Conservation (phyloP, 1,140 invertebrate species). For the Cyclina sinensis region DNA sequence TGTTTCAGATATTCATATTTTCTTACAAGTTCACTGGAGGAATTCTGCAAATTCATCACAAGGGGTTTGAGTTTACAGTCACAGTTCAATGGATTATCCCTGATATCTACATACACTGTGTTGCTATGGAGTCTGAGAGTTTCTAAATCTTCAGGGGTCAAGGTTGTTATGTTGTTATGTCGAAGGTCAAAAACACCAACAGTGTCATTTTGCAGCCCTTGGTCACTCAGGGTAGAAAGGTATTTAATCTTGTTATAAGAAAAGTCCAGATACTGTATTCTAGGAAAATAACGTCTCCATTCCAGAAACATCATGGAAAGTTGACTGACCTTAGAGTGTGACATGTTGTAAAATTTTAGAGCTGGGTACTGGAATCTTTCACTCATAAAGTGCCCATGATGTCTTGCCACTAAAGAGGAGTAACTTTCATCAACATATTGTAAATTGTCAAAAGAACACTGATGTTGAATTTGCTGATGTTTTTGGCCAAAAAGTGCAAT, state of each 20-base stretch:
- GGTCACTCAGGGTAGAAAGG: conserved; percentile 45
- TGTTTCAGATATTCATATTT: conserved; percentile 63
- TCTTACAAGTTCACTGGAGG: background rate
- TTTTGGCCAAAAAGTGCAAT: conserved; percentile 54
- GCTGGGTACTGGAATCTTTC: conserved; percentile 55
- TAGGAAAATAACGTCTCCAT: conserved; percentile 68
- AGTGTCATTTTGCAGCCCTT: background rate
- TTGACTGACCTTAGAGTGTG: conserved; percentile 35
- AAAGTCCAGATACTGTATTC: conserved; percentile 69
- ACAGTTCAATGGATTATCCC: conserved; percentile 73
- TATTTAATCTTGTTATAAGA: conserved; percentile 69
- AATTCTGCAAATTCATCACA: conserved; percentile 41
- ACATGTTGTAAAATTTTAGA: conserved; percentile 60
- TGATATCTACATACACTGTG: conserved; percentile 63
- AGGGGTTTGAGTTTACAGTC: conserved; percentile 68
- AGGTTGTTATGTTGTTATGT: conserved; percentile 69
- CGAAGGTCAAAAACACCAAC: conserved; percentile 64
- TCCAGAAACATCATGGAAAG: conserved; percentile 34
- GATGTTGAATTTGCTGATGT: conserved; percentile 18
- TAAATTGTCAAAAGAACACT: conserved; percentile 31
- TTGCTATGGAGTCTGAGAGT: conserved; percentile 38
- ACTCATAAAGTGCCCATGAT: conserved; percentile 30
- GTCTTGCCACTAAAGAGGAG: conserved; percentile 4
- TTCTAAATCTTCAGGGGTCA: conserved; percentile 59
- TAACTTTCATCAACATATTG: conserved; percentile 61